Percentiles rank a stretch among this genome's conserved stretches.
phyloP scores from a whole-genome alignment of 2,797 vertebrate genomes.

The Lutjanus argentimaculatus region DNA sequence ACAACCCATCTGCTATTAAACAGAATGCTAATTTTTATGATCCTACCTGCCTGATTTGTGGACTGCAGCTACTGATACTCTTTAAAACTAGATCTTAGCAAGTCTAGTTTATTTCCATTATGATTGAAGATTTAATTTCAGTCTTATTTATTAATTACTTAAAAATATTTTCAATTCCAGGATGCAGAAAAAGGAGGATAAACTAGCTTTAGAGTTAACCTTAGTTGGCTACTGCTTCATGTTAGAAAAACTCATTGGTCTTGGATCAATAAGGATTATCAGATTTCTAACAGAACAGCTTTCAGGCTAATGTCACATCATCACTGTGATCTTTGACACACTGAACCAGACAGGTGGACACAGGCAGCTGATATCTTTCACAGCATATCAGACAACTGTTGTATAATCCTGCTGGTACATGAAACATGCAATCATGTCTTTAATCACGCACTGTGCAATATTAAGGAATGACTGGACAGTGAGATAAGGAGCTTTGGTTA shows the following conservation, averaged over 20 bases:
- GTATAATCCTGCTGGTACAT: neutral
- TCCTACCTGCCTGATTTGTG: no score
- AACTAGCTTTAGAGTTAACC: no score
- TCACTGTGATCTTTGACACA: slow-evolving; percentile 21
- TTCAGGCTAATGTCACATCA: neutral
- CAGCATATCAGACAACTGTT: neutral
- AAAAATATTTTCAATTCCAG: no score
- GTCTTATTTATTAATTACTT: no score
- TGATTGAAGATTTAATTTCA: no score
- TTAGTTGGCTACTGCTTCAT: neutral
- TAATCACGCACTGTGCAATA: neutral
- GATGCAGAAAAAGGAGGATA: no score
- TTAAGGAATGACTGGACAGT: neutral
- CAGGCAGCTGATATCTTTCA: slow-evolving; percentile 1
- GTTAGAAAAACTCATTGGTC: neutral
- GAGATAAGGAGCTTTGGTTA: slow-evolving; percentile 22
- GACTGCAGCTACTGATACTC: no score
- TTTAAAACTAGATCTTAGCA: no score
- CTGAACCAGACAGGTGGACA: neutral
- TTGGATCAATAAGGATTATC: neutral
- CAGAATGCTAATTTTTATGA: no score
- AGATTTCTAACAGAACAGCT: neutral
- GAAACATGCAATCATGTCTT: neutral
- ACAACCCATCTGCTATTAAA: no score
- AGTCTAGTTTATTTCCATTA: no score